These are phyloP conservation scores for Penaeus japonicus DNA, from an alignment of 1,140 invertebrate species.

Conservation along the genomic window DNA sequence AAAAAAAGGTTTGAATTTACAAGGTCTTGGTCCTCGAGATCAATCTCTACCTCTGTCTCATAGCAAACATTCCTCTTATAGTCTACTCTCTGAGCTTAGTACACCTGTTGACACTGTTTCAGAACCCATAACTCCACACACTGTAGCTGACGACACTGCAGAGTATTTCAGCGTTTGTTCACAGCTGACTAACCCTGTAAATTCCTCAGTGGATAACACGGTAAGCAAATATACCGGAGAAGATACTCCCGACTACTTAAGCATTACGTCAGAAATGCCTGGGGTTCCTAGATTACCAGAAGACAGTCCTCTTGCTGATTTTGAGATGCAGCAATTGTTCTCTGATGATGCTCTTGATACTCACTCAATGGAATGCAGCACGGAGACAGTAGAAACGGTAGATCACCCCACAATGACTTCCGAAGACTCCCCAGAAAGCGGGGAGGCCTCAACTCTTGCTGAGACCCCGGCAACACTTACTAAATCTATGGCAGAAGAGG, in stretches of 20 bases:
- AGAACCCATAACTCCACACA: conserved; percentile 18
- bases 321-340: not conserved
- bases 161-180: conserved; percentile 37
- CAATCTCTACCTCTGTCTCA: not conserved
- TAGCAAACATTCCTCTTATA: not conserved
- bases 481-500: not conserved
- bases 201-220: not conserved
- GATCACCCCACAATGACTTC: not conserved
- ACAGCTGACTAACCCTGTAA: conserved; percentile 18
- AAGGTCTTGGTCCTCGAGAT: no score
- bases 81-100: not conserved
- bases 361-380: no score
- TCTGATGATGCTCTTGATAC: not conserved
- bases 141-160: conserved; percentile 20
- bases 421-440: conserved; percentile 13
- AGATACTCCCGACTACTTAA: conserved; percentile 29
- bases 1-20: not conserved
- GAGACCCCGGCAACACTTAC: not conserved
- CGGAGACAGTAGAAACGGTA: not conserved
- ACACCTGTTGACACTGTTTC: not conserved
- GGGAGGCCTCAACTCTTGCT: conserved; percentile 3
- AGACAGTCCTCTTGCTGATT: conserved; percentile 28
- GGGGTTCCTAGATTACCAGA: not conserved
- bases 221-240: conserved; percentile 16
- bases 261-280: conserved; percentile 24